A percentile compares a stretch with the other conserved stretches of the same genome.
Conservation (phyloP, 2,888 invertebrate species). For the Caradrina clavipalpis region DNA sequence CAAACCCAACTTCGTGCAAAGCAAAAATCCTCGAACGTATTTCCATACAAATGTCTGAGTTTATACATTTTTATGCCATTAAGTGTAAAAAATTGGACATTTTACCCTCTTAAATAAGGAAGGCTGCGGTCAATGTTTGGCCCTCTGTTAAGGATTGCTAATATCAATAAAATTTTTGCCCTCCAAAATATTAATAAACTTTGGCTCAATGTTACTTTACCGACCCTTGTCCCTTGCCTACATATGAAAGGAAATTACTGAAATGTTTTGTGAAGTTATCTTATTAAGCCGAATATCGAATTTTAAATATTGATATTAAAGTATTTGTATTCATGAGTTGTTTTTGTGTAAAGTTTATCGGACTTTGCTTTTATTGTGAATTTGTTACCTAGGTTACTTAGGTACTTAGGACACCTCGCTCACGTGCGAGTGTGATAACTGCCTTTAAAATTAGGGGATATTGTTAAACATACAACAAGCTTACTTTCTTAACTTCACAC, state of each 20-base stretch:
- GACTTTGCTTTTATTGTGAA: slow-evolving; percentile 1
- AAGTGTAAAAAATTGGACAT: slow-evolving; percentile 56
- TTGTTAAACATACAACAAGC: too few relatives aligned
- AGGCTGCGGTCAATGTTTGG: slow-evolving; percentile 52
- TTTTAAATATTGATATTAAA: slow-evolving; percentile 38
- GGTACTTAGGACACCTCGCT: too few relatives aligned
- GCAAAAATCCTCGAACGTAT: slow-evolving; percentile 51
- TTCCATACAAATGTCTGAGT: slow-evolving; percentile 59
- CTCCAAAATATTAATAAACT: slow-evolving; percentile 60
- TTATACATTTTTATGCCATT: slow-evolving; percentile 54
- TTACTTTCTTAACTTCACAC: too few relatives aligned
- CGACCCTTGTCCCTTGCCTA: slow-evolving; percentile 45
- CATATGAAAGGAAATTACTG: slow-evolving; percentile 54
- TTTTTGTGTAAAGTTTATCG: slow-evolving; percentile 19
- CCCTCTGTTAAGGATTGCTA: slow-evolving; percentile 48
- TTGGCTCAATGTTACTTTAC: slow-evolving; percentile 45
- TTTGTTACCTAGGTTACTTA: background rate
- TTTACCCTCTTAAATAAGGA: slow-evolving; percentile 56
- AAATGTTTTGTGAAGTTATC: slow-evolving; percentile 55
- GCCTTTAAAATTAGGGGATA: too few relatives aligned
- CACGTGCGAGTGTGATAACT: too few relatives aligned
- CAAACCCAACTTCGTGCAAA: slow-evolving; percentile 43
- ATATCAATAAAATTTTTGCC: slow-evolving; percentile 52
- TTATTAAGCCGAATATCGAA: slow-evolving; percentile 42
- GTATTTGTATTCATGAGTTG: slow-evolving; percentile 40